These are phyloP conservation scores for Palythoa grandis DNA, from an alignment of 92 coral and sea anemone species.

Conservation along the genomic window DNA sequence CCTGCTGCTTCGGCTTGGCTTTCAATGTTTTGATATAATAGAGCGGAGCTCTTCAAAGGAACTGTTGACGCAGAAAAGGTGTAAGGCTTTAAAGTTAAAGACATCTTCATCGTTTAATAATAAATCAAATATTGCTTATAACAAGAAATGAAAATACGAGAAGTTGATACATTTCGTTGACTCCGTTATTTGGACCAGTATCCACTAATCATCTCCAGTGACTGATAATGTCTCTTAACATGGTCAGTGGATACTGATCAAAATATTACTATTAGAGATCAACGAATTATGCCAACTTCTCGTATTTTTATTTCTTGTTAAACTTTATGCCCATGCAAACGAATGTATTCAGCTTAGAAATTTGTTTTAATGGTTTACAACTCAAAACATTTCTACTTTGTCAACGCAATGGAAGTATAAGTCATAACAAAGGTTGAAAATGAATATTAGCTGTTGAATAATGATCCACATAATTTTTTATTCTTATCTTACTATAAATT, in stretches of 20 bases:
- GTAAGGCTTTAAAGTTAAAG: neutral
- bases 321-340: too few species aligned
- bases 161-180: too few species aligned
- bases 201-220: too few species aligned
- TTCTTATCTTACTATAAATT: neutral
- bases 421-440: neutral
- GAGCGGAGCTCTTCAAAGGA: neutral
- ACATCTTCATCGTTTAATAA: neutral
- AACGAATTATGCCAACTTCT: too few species aligned
- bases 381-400: neutral
- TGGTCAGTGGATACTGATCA: too few species aligned
- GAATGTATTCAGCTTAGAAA: neutral
- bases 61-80: neutral
- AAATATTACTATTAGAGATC: too few species aligned
- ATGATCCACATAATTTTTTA: neutral
- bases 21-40: neutral
- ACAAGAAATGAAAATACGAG: too few species aligned
- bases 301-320: too few species aligned
- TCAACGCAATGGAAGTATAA: neutral
- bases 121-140: neutral
- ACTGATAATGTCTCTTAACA: too few species aligned
- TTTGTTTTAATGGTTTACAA: neutral
- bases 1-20: neutral
- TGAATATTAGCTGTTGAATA: neutral
- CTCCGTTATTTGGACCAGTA: too few species aligned